A percentile compares a stretch with the other conserved stretches of the same genome.
Conservation (phyloP, 2,888 invertebrate genomes). For the Drosophila mimetica region DNA sequence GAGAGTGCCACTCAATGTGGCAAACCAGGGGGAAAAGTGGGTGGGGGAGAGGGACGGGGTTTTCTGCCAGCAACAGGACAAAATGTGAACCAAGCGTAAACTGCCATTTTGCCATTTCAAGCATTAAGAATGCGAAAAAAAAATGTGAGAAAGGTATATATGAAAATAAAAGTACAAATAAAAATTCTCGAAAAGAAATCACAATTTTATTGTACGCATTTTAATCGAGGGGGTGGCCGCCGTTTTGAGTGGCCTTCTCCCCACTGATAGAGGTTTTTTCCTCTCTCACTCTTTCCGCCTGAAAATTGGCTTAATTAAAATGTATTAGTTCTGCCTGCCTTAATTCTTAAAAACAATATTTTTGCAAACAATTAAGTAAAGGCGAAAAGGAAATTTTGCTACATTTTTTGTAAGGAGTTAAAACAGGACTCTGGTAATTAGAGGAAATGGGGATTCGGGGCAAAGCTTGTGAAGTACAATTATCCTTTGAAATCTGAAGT, state of each 20-base stretch:
- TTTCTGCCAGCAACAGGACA: slow-evolving; percentile 52
- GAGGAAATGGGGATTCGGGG: slow-evolving; percentile 1
- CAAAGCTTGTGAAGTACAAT: neutral
- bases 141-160: slow-evolving; percentile 30
- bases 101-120: slow-evolving; percentile 73
- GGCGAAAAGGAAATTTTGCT: slow-evolving; percentile 21
- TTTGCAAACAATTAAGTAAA: slow-evolving; percentile 40
- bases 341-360: slow-evolving; percentile 46
- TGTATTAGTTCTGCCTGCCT: slow-evolving; percentile 58
- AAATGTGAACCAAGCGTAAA: slow-evolving; percentile 77
- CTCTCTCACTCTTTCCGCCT: slow-evolving; percentile 24
- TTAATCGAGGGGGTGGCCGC: slow-evolving; percentile 46
- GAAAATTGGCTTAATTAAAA: slow-evolving; percentile 67
- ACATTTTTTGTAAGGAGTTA: slow-evolving; percentile 25
- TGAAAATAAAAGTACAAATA: slow-evolving; percentile 19
- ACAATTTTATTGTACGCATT: slow-evolving; percentile 68
- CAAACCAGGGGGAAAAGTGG: slow-evolving; percentile 44
- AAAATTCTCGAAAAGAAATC: slow-evolving; percentile 64
- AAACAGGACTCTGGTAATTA: slow-evolving; percentile 21
- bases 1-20: slow-evolving; percentile 74
- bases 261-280: slow-evolving; percentile 52
- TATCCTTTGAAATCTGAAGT: slow-evolving; percentile 12
- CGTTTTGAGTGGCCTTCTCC: slow-evolving; percentile 46
- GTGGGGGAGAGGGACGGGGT: slow-evolving; percentile 21
- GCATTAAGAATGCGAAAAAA: slow-evolving; percentile 45